Base-by-base conservation (phyloP, 2,113 vertebrate genomes). In the Hypanus sabinus region DNA sequence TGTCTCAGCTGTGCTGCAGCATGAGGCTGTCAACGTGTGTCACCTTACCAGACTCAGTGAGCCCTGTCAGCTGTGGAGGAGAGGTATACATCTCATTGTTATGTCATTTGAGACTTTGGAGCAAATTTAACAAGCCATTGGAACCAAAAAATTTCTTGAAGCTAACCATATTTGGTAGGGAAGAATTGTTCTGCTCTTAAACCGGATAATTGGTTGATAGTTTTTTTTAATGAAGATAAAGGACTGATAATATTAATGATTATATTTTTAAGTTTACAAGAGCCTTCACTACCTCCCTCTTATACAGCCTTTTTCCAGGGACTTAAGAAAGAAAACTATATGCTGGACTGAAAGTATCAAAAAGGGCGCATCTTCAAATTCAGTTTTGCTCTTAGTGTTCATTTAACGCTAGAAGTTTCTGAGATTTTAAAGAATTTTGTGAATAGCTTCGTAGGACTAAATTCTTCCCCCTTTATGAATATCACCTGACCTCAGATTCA, bases 231-330 rank as follows among this genome's bases (percentile, higher is more conserved):
- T 46, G 46, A 46, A 70, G 91, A 73, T 18, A 68, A 68, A 36
- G n/a, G n/a, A 90, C n/a, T 11, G 57, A 30, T 60, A 33, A 68
- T 27, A 88, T 71, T 27, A 70, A 38, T 46, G 33, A 24, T 62
- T 88, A 93, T 22, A 55, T 73, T 55, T n/a, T 93, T 71, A 73
- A 73, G 91, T 93, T 93, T 73, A 75, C 91, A 93, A 73, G 36
- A 70, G 38, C 70, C 38, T 55, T 46, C 11, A 46, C 68, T 73
- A 93, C 70, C 91, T 75, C 91, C 68, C 68, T 6, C 90, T 88
- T 71, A 71, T 92, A 71, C 90, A 24, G 5, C 20, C 22, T 92
- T 92, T 24, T 38, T 92, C 65, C 3, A 46, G 14, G n/a, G 90
- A 92, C 90, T 92, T 38, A 55, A 88, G 9, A 70, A 36, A 55